Percentiles rank a stretch among this genome's conserved stretches.
phyloP scores from a whole-genome alignment of 2,888 invertebrate species.

The Koerneria pararmatus region DNA sequence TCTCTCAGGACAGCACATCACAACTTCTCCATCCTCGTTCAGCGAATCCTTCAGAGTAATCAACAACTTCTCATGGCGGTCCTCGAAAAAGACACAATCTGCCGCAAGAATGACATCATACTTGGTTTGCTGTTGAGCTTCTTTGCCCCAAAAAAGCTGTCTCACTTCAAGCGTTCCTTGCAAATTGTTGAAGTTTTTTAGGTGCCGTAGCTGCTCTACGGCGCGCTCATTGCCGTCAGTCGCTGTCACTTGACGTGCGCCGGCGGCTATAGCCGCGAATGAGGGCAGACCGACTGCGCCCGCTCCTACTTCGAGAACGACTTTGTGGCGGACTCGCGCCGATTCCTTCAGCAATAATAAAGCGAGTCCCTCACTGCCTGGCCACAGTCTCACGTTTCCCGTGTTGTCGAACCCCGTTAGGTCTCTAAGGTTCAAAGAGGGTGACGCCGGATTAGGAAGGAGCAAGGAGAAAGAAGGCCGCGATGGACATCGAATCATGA shows the following conservation, averaged over 20 bases:
- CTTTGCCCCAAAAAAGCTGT: conserved; percentile 11
- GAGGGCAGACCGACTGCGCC: conserved; percentile 35
- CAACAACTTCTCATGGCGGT: conserved; percentile 28
- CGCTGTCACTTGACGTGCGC: conserved; percentile 23
- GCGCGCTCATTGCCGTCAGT: conserved; percentile 39
- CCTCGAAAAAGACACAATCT: conserved; percentile 41
- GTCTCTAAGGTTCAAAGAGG: too few species aligned
- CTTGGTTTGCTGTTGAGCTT: conserved; percentile 7
- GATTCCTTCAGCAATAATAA: conserved; percentile 22
- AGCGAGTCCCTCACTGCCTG: conserved; percentile 38
- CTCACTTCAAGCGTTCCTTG: conserved; percentile 1
- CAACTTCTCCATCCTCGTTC: conserved; percentile 22
- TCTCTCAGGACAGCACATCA: conserved; percentile 32
- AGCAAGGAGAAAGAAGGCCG: too few species aligned
- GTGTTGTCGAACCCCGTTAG: conserved; percentile 40
- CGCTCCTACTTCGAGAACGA: conserved; percentile 38
- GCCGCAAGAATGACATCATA: conserved; percentile 38
- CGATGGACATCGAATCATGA: too few species aligned
- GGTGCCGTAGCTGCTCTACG: conserved; percentile 22
- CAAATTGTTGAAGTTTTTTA: conserved; percentile 12
- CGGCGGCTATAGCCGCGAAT: conserved; percentile 17
- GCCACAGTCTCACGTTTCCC: conserved; percentile 41
- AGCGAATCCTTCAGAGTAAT: conserved; percentile 24
- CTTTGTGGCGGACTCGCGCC: conserved; percentile 3
- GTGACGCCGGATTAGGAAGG: too few species aligned